Base-by-base conservation (phyloP, 1,140 invertebrate species). In the Leptinotarsa texana region DNA sequence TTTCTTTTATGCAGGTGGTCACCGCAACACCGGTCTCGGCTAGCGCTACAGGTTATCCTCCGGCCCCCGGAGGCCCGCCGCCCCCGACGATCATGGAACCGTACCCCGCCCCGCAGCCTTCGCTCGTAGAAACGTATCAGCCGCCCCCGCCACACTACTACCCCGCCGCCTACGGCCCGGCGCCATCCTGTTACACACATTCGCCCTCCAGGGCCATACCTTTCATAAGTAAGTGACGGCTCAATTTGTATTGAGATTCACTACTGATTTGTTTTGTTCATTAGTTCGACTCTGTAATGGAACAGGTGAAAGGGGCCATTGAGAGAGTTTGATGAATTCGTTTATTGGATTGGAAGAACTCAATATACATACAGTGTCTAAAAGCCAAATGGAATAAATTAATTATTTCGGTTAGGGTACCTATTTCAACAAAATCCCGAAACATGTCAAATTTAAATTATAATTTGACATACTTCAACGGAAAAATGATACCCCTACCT, bases 171-270 rank as follows among this genome's bases (percentile, higher is more conserved):
- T 89, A 86, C 81, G 90, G 88, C 78, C 90, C 89, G 82, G 87
- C 86, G 22, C 87, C 88, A 66, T 88, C 91, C 13, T 92, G 92
- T 78, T 92, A 92, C 79, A 89, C 91, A 67, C 92, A 93, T 77
- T 89, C 91, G 74, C 89, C 91, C 24, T 84, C 87, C 67, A 90
- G 91, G 77, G 87, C 88, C 81, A 85, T 89, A 84, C 90, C 90
- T 75, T 91, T 89, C 84, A 88, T 91, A 84, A 90, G 90, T 91
- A 84, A 89, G 89, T 82, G 82, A 11, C 13, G 63, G 21, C 13
- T 65, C 51, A 57, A 57, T 57, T 57, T 57, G 17, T 57, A 57
- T 57, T 4, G n/a, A 15, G 13, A 57, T 57, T 57, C 13, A 8
- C 51, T 42, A 8, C 51, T 42, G 33, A 42, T 42, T 42, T 42